Evolutionary conservation across 2,797 vertebrate genomes (phyloP).

Genomic region (Falco biarmicus): DNA sequence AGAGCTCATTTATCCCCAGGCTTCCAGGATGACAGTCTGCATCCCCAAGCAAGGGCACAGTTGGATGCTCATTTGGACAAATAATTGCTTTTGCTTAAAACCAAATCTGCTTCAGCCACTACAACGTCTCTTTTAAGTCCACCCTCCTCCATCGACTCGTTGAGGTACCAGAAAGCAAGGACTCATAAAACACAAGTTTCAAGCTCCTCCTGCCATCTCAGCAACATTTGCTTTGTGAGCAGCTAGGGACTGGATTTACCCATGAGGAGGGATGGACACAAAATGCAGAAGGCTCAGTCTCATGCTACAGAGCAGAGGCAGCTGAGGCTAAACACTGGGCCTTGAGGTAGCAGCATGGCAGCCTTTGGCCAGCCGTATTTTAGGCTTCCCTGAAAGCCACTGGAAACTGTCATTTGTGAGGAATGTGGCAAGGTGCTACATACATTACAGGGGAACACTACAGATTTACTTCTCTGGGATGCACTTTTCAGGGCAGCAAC

Average conservation of each 20-base stretch:
- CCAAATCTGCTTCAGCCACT: neutral
- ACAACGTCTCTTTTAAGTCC: neutral
- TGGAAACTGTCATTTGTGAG: neutral
- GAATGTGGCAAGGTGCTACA: neutral
- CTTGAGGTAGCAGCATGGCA: neutral
- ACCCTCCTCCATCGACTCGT: neutral
- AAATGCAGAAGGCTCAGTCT: neutral
- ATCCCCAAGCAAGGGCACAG: neutral
- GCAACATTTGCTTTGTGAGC: neutral
- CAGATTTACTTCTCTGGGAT: neutral
- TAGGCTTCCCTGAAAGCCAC: neutral
- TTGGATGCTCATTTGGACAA: neutral
- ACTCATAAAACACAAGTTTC: fast-evolving
- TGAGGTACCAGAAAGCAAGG: neutral
- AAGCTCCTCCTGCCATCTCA: neutral
- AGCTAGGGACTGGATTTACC: neutral
- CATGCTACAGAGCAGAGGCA: neutral
- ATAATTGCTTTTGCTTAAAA: neutral
- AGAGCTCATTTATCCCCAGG: neutral
- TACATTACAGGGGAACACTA: neutral
- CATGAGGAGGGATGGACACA: neutral
- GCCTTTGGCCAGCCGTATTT: neutral
- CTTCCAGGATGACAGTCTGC: neutral
- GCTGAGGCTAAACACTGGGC: neutral
- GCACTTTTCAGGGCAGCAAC: neutral